A percentile compares a stretch with the other conserved stretches of the same genome.
Conservation (phyloP, 2,888 invertebrate species). For the Phortica okadai region DNA sequence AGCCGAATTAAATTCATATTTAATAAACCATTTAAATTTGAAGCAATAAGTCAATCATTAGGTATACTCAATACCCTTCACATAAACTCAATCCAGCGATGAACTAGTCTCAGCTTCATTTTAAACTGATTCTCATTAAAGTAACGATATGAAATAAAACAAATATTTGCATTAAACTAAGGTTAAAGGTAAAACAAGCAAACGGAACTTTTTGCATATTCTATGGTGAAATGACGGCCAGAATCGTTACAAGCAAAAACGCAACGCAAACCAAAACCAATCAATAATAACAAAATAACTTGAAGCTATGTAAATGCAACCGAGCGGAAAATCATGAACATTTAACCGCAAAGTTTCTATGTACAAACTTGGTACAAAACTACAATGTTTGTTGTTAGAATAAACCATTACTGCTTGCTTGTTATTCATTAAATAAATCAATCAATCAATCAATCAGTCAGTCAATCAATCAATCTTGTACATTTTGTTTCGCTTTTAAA, state of each 20-base stretch:
- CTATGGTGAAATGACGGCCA: too few species aligned
- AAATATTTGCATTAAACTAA: too few species aligned
- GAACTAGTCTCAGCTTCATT: too few species aligned
- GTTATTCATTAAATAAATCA: conserved; percentile 29
- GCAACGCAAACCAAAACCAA: neutral
- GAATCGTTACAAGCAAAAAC: conserved; percentile 4
- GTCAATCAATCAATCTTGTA: conserved; percentile 39
- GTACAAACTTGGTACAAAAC: neutral
- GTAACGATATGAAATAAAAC: too few species aligned
- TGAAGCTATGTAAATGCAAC: neutral
- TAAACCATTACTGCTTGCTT: conserved; percentile 26
- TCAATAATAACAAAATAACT: conserved; percentile 8
- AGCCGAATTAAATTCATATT: too few species aligned
- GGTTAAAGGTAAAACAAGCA: neutral
- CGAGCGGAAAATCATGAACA: neutral
- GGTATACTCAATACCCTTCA: too few species aligned
- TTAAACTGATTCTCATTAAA: too few species aligned
- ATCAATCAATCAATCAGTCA: conserved; percentile 42
- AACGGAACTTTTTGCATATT: neutral
- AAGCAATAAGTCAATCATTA: too few species aligned
- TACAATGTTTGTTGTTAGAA: conserved; percentile 13
- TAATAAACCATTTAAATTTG: too few species aligned
- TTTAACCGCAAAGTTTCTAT: neutral
- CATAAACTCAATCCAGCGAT: too few species aligned
- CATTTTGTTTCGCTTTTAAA: conserved; percentile 55